Evolutionary conservation across 1,140 invertebrate species (phyloP).

Genomic region (Hycleus cichorii): DNA sequence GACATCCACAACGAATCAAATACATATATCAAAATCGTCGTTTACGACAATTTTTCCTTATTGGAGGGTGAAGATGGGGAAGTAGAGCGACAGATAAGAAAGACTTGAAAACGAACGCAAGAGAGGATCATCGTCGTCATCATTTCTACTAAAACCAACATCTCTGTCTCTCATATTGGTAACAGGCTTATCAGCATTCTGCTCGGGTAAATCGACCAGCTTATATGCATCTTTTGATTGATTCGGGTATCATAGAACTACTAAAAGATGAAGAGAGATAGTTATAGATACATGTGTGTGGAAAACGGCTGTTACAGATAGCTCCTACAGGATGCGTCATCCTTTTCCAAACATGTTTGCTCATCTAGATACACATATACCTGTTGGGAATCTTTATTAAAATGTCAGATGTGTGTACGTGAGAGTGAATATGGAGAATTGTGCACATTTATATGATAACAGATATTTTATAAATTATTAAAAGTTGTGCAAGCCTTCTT

Average conservation of each 20-base stretch:
- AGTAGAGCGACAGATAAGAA: too few species aligned
- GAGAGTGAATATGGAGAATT: slow-evolving; percentile 1
- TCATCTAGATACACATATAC: slow-evolving; percentile 1
- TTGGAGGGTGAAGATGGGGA: too few species aligned
- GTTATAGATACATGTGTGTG: too few species aligned
- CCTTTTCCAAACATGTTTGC: neutral
- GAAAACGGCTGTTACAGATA: slow-evolving; percentile 9
- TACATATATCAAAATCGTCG: too few species aligned
- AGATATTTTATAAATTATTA: neutral
- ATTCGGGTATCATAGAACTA: slow-evolving; percentile 3
- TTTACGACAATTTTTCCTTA: too few species aligned
- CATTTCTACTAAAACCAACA: too few species aligned
- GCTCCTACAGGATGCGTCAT: neutral
- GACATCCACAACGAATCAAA: too few species aligned
- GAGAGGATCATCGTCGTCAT: too few species aligned
- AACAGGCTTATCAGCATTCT: slow-evolving; percentile 9
- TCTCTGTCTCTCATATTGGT: too few species aligned
- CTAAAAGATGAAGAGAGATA: too few species aligned
- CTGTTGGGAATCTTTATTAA: slow-evolving; percentile 20
- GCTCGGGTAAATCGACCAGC: slow-evolving; percentile 4
- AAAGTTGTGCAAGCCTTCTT: too few species aligned
- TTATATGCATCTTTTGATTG: slow-evolving; percentile 15
- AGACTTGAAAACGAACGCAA: too few species aligned
- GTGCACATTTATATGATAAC: neutral
- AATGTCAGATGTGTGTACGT: slow-evolving; percentile 14